These are phyloP conservation scores for Acestrorhynchus altus DNA, from an alignment of 2,797 vertebrate genomes.

Conservation along the genomic window DNA sequence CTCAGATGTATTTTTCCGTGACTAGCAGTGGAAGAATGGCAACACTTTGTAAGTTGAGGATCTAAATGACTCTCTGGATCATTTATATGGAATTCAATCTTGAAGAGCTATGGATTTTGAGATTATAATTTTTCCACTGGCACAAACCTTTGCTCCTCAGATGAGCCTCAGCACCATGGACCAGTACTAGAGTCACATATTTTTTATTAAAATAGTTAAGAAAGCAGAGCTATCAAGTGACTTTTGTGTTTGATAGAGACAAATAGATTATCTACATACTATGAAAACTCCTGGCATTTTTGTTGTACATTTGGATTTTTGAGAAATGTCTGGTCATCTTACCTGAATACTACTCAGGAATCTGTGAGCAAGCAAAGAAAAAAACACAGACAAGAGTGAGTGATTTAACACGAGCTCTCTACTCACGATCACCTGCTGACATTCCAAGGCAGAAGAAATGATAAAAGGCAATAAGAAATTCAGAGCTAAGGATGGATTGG, in stretches of 20 bases:
- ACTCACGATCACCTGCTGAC: constrained; percentile 1
- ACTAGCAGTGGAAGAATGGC: not conserved
- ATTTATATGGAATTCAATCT: not conserved
- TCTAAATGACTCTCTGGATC: not conserved
- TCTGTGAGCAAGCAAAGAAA: not conserved
- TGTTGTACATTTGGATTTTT: not conserved
- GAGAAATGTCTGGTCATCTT: not conserved
- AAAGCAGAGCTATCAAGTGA: not conserved
- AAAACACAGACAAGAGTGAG: constrained; percentile 5
- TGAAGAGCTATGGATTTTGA: not conserved
- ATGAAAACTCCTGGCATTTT: not conserved
- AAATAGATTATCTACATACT: not conserved
- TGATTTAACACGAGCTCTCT: constrained; percentile 6
- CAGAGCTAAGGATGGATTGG: constrained; percentile 35
- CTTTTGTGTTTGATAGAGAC: not conserved
- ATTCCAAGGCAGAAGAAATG: constrained; percentile 48
- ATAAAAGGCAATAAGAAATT: constrained; percentile 49
- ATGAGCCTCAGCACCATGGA: not conserved
- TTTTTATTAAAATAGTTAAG: not conserved
- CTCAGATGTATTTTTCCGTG: not conserved
- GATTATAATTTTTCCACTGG: not conserved
- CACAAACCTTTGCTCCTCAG: not conserved
- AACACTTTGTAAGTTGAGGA: not conserved
- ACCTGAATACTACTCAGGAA: too few relatives aligned
- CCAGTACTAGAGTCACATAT: not conserved